These are phyloP conservation scores for Panorpa germanica DNA, from an alignment of 2,888 invertebrate species.

Conservation along the genomic window DNA sequence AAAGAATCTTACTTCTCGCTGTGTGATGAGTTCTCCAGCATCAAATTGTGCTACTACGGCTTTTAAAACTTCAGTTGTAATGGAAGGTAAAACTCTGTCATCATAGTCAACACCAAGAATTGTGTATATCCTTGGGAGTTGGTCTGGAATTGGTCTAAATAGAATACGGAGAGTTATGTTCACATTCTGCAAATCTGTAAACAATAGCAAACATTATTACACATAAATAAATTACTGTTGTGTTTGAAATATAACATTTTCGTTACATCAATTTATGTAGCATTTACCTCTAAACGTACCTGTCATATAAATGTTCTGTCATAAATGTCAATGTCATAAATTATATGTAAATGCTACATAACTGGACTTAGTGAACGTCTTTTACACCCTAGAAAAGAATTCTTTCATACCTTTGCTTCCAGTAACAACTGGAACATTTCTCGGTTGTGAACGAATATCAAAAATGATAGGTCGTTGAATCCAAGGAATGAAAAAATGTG, in stretches of 20 bases:
- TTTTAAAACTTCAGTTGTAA: conserved; percentile 95
- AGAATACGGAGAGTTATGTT: conserved; percentile 96
- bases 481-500: conserved; percentile 98
- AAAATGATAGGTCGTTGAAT: conserved; percentile 96
- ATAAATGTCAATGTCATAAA: too few relatives aligned
- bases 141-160: conserved; percentile 86
- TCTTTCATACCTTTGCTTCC: conserved; percentile 80
- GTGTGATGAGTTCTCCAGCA: conserved; percentile 96
- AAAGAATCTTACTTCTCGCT: conserved; percentile 65
- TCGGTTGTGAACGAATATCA: conserved; percentile 89
- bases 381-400: too few relatives aligned
- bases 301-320: too few relatives aligned
- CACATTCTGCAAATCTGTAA: conserved; percentile 92
- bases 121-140: conserved; percentile 87
- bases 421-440: conserved; percentile 91
- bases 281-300: neutral
- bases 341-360: too few relatives aligned
- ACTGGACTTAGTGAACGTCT: too few relatives aligned
- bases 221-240: too few relatives aligned
- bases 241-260: too few relatives aligned
- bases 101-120: conserved; percentile 96
- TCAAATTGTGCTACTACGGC: conserved; percentile 99
- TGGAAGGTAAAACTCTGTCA: conserved; percentile 94
- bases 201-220: too few relatives aligned
- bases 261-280: neutral